These are phyloP conservation scores for Ostrea edulis DNA, from an alignment of 1,140 invertebrate genomes.

Conservation along the genomic window DNA sequence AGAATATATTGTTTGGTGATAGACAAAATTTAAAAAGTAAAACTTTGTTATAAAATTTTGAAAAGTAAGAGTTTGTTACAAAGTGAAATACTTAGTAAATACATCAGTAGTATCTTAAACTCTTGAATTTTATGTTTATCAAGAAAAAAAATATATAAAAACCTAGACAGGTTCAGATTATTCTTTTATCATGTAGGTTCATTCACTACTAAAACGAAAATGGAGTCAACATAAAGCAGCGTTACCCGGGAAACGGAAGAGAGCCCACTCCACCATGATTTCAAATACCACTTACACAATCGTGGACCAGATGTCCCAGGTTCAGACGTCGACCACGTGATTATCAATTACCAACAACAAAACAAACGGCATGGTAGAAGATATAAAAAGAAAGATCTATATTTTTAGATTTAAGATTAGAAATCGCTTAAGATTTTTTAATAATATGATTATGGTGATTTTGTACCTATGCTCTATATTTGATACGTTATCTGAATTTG, in stretches of 20 bases:
- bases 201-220: slow-evolving; percentile 45
- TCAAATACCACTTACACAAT: slow-evolving; percentile 1
- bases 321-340: slow-evolving; percentile 13
- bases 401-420: no score
- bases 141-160: no score
- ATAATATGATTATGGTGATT: no score
- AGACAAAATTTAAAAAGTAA: not conserved
- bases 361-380: no score
- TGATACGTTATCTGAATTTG: no score
- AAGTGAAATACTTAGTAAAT: not conserved
- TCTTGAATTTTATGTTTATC: no score
- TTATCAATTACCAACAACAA: not conserved
- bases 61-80: no score
- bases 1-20: not conserved
- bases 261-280: not conserved
- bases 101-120: no score
- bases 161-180: no score
- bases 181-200: slow-evolving; percentile 16
- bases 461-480: no score
- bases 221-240: slow-evolving; percentile 27
- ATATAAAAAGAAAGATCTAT: no score
- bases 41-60: not conserved
- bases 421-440: no score
- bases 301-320: not conserved
- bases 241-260: not conserved